Evolutionary conservation across 2,888 invertebrate species (phyloP).

Genomic region (Epiblema foenella): DNA sequence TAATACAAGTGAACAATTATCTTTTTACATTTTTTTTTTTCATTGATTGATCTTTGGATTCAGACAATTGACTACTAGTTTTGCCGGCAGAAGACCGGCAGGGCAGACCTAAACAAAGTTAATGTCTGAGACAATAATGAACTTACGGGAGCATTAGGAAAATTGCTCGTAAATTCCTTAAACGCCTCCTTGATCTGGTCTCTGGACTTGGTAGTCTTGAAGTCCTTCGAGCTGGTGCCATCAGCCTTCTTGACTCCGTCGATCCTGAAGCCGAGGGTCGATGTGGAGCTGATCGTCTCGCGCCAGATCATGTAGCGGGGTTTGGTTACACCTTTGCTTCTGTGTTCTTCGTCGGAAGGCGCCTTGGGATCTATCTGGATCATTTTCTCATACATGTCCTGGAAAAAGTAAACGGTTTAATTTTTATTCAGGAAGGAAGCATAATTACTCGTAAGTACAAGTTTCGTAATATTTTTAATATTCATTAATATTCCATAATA

Average conservation of each 20-base stretch:
- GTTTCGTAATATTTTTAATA: neutral
- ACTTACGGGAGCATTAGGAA: conserved; percentile 91
- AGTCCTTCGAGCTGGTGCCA: conserved; percentile 96
- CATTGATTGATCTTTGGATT: too few species aligned
- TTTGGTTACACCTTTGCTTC: conserved; percentile 96
- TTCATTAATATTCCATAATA: too few species aligned
- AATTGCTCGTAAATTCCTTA: conserved; percentile 91
- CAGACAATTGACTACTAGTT: neutral
- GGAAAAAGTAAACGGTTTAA: conserved; percentile 51
- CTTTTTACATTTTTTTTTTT: too few species aligned
- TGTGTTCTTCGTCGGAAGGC: conserved; percentile 95
- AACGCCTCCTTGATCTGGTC: conserved; percentile 93
- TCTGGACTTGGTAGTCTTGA: conserved; percentile 95
- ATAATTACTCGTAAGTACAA: too few species aligned
- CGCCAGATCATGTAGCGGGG: conserved; percentile 98
- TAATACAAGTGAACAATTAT: too few species aligned
- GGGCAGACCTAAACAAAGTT: neutral
- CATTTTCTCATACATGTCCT: conserved; percentile 99
- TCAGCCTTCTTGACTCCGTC: conserved; percentile 96
- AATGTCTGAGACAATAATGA: neutral
- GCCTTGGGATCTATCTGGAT: conserved; percentile 95
- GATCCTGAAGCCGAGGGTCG: conserved; percentile 97
- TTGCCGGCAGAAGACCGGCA: neutral
- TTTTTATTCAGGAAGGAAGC: too few species aligned
- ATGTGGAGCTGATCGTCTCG: conserved; percentile 98